phyloP scores from a whole-genome alignment of 1,140 invertebrate species.

The Whitmania pigra region DNA sequence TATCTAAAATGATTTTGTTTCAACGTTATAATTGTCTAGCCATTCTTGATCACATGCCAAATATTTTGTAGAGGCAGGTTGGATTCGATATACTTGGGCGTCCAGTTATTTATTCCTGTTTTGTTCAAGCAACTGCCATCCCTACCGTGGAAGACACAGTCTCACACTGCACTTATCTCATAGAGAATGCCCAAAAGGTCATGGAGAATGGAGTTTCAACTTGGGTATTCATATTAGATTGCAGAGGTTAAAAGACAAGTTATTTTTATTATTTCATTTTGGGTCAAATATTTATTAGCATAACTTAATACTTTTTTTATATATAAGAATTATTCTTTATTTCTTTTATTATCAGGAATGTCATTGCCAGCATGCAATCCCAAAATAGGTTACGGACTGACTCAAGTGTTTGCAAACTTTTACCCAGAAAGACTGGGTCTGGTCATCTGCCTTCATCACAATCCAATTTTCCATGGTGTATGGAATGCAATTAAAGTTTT shows the following conservation, averaged over 20 bases:
- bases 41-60: conserved; percentile 1
- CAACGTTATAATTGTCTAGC: background rate
- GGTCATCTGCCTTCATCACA: conserved; percentile 38
- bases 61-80: conserved; percentile 34
- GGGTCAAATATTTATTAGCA: too few relatives aligned
- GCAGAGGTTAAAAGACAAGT: conserved; percentile 29
- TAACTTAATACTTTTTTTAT: background rate
- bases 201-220: conserved; percentile 33
- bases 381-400: conserved; percentile 34
- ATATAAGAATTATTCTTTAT: background rate
- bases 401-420: conserved; percentile 33
- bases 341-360: conserved; percentile 33
- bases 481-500: conserved; percentile 39
- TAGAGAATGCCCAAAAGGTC: conserved; percentile 36
- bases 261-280: too few relatives aligned
- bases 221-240: conserved; percentile 39
- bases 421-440: conserved; percentile 39
- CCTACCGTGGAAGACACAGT: conserved; percentile 33
- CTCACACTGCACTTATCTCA: conserved; percentile 34
- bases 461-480: conserved; percentile 36
- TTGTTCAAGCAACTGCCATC: conserved; percentile 31
- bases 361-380: conserved; percentile 38
- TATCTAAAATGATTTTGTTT: background rate
- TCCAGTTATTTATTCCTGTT: conserved; percentile 36
- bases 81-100: conserved; percentile 35